phyloP scores from a whole-genome alignment of 2,113 vertebrate species.

The Seriola quinqueradiata region DNA sequence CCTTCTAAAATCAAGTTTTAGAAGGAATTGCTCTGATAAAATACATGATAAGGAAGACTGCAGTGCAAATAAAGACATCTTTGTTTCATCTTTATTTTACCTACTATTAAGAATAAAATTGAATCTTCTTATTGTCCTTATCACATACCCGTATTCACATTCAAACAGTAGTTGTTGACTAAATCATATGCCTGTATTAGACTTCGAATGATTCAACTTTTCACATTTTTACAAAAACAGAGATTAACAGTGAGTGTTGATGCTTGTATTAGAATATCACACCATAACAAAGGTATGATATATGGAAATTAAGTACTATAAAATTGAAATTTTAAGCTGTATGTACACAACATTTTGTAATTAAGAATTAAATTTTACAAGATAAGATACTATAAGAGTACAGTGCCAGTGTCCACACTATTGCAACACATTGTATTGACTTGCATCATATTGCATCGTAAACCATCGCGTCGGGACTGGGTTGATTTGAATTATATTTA shows the following conservation, averaged over 20 bases:
- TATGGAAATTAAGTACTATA: not conserved
- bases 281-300: not conserved
- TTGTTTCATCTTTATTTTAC: not conserved
- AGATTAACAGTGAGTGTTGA: not conserved
- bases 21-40: not conserved
- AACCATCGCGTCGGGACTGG: not conserved
- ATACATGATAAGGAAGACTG: not conserved
- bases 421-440: not conserved
- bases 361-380: not conserved
- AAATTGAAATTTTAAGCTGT: not conserved
- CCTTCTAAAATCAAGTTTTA: not conserved
- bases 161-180: not conserved
- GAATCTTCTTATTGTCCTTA: not conserved
- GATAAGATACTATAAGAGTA: not conserved
- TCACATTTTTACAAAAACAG: not conserved
- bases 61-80: not conserved
- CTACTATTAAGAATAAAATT: not conserved
- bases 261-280: not conserved
- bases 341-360: not conserved
- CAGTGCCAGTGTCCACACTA: not conserved
- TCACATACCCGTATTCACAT: not conserved
- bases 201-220: no score
- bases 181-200: no score
- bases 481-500: constrained; percentile 18
- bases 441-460: not conserved